These are phyloP conservation scores for Rhinogobius similis DNA, from an alignment of 2,113 vertebrate genomes.

Conservation along the genomic window DNA sequence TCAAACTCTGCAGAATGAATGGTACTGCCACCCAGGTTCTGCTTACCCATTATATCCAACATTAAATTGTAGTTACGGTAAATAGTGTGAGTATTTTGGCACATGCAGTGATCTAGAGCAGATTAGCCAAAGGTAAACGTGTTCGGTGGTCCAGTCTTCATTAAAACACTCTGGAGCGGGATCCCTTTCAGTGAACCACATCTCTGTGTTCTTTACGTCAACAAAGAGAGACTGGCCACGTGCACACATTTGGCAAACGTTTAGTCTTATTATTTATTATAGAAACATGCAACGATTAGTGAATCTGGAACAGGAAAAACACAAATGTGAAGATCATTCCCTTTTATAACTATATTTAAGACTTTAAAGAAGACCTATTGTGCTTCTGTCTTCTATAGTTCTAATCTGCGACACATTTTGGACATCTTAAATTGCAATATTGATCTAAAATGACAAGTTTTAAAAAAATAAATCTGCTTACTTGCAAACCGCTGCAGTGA, in stretches of 20 bases:
- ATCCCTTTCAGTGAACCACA: slow-evolving; percentile 21
- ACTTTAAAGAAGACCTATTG: no score
- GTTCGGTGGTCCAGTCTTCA: slow-evolving; percentile 44
- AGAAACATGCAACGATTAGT: slow-evolving; percentile 36
- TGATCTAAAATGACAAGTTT: no score
- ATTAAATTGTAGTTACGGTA: background rate
- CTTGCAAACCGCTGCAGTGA: no score
- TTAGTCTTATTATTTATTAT: slow-evolving; percentile 19
- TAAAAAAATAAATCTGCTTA: no score
- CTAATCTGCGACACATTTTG: no score
- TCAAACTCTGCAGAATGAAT: slow-evolving; percentile 4
- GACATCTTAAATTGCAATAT: no score
- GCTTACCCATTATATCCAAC: slow-evolving; percentile 8
- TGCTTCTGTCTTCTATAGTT: no score
- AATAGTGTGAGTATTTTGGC: slow-evolving; percentile 20
- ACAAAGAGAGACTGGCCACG: slow-evolving; percentile 10
- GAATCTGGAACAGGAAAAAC: background rate
- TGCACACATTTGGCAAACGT: slow-evolving; percentile 23
- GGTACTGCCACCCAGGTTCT: slow-evolving; percentile 28
- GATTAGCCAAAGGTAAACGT: slow-evolving; percentile 15
- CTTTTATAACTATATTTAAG: no score
- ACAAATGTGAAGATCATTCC: no score
- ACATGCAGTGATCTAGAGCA: slow-evolving; percentile 30
- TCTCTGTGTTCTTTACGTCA: slow-evolving; percentile 31
- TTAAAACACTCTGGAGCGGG: slow-evolving; percentile 17